Percentiles rank a stretch among this genome's conserved stretches.
Conservation (phyloP, 2,888 invertebrate genomes). For the Nomada fabriciana region DNA sequence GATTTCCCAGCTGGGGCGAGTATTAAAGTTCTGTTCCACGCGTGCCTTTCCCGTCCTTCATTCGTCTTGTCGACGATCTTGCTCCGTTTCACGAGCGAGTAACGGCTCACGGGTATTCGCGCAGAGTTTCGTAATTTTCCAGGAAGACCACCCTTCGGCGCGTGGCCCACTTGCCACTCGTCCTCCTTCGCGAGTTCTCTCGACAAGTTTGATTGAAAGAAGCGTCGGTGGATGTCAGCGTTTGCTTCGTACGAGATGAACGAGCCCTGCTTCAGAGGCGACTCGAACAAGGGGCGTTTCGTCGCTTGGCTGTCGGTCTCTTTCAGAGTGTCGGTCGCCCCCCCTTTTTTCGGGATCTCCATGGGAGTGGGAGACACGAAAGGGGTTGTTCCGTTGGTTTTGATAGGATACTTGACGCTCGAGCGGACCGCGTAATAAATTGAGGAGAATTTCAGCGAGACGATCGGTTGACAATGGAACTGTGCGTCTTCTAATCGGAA, state of each 20-base stretch:
- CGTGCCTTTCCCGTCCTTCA: slow-evolving; percentile 17
- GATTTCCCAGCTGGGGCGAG: slow-evolving; percentile 42
- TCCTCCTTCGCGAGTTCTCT: slow-evolving; percentile 20
- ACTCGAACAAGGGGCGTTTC: slow-evolving; percentile 47
- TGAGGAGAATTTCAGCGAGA: not conserved
- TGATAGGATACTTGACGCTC: slow-evolving; percentile 14
- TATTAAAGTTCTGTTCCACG: slow-evolving; percentile 74
- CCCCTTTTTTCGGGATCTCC: not conserved
- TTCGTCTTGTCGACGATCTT: slow-evolving; percentile 6
- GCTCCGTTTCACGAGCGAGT: slow-evolving; percentile 39
- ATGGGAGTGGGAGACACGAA: not conserved
- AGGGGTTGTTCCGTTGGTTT: slow-evolving; percentile 24
- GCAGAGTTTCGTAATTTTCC: slow-evolving; percentile 65
- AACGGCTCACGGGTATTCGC: slow-evolving; percentile 55
- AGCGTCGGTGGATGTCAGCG: slow-evolving; percentile 61
- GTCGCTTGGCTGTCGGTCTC: slow-evolving; percentile 9
- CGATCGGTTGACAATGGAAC: not conserved
- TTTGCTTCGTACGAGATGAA: slow-evolving; percentile 53
- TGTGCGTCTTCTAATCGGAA: no score
- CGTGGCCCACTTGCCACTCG: slow-evolving; percentile 20
- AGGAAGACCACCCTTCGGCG: slow-evolving; percentile 43
- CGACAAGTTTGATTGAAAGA: slow-evolving; percentile 71
- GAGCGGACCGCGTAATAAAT: slow-evolving; percentile 19
- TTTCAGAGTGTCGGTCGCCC: not conserved
- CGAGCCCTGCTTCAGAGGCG: slow-evolving; percentile 43